Conservation (phyloP, 1,140 invertebrate genomes). For the Nasonia vitripennis region DNA sequence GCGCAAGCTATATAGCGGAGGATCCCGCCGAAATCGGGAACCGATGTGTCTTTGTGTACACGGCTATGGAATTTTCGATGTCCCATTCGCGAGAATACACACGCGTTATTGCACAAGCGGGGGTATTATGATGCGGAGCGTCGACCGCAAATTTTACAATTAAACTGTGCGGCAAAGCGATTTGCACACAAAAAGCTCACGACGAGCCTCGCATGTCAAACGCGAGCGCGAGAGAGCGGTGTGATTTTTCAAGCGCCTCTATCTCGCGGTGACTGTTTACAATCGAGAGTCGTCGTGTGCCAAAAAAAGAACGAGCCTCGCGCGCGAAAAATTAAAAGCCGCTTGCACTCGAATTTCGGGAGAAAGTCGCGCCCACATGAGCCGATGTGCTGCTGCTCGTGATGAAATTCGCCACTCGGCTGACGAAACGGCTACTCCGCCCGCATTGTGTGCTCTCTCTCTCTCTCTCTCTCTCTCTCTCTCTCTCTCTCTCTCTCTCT, state of each 20-base stretch:
- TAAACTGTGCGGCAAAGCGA: not conserved
- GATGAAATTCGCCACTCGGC: not conserved
- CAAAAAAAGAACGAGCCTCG: not conserved
- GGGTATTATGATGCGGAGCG: not conserved
- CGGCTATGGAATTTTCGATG: no score
- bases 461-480: not conserved
- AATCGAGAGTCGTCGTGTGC: not conserved
- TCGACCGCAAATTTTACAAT: not conserved
- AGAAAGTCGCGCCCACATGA: not conserved
- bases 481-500: not conserved
- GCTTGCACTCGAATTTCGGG: not conserved
- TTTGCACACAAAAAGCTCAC: not conserved
- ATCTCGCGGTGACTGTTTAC: not conserved
- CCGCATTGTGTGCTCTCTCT: not conserved
- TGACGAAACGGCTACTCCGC: conserved; percentile 17
- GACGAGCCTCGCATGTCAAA: not conserved
- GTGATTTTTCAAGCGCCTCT: not conserved
- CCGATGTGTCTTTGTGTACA: no score
- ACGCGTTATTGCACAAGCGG: no score
- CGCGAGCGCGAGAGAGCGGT: not conserved
- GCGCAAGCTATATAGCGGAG: no score
- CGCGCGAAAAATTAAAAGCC: not conserved
- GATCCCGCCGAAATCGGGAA: no score
- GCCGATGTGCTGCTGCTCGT: not conserved
- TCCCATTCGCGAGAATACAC: no score